Evolutionary conservation across 2,797 vertebrate species (phyloP).

Genomic region (Arnoldichthys spilopterus): DNA sequence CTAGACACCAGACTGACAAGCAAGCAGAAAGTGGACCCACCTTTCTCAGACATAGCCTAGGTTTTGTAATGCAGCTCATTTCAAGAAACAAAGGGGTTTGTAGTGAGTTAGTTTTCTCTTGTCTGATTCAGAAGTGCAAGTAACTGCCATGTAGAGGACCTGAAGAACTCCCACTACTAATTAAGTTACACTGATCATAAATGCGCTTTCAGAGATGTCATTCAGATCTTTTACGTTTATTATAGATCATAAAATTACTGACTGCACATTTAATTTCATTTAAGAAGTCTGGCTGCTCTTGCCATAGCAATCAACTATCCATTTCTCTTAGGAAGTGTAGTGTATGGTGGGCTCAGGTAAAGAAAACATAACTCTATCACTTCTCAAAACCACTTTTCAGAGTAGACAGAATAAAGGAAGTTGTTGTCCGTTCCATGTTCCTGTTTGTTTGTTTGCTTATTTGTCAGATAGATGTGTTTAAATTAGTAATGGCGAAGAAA

Average conservation of each 20-base stretch:
- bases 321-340: not conserved
- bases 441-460: conserved; percentile 53
- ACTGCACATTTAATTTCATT: too few species aligned
- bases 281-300: not conserved
- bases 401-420: conserved; percentile 26
- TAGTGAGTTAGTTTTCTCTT: too few species aligned
- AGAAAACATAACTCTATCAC: not conserved
- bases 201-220: not conserved
- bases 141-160: too few species aligned
- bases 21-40: too few species aligned
- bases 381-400: conserved; percentile 14
- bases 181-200: not conserved
- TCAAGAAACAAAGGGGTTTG: too few species aligned
- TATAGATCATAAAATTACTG: too few species aligned
- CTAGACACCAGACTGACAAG: not conserved
- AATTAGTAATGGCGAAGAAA: conserved; percentile 60
- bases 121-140: too few species aligned
- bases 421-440: conserved; percentile 36
- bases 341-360: not conserved
- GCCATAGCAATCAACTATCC: not conserved
- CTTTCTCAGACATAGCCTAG: too few species aligned
- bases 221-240: not conserved
- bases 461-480: conserved; percentile 59
- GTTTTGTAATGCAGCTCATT: too few species aligned
- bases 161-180: too few species aligned